Evolutionary conservation across 2,888 invertebrate genomes (phyloP).

Genomic region (Apamea crenata): DNA sequence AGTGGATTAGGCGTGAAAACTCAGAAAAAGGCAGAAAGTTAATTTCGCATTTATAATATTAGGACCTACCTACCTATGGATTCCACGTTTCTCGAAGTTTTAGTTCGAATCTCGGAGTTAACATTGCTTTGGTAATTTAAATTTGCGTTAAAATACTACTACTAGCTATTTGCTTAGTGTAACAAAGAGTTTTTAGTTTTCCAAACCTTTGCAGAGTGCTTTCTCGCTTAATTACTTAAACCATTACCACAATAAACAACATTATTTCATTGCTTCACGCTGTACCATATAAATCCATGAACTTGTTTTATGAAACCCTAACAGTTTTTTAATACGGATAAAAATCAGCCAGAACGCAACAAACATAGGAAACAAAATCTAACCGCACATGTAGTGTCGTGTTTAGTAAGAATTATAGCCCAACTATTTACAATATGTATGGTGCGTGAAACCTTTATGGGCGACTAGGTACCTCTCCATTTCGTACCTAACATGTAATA

Average conservation of each 20-base stretch:
- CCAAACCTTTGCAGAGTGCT: neutral
- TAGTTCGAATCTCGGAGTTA: neutral
- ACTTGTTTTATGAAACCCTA: neutral
- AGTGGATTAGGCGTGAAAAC: neutral
- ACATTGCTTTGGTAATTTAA: neutral
- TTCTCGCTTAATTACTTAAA: neutral
- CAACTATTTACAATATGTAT: slow-evolving; percentile 62
- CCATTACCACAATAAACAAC: neutral
- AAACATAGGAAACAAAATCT: slow-evolving; percentile 35
- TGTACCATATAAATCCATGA: neutral
- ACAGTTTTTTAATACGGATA: neutral
- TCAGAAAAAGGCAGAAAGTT: neutral
- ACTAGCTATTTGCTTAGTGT: no score
- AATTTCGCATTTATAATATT: neutral
- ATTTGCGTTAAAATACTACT: neutral
- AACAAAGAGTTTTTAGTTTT: neutral
- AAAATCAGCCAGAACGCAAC: slow-evolving; percentile 2
- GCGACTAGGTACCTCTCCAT: slow-evolving; percentile 69
- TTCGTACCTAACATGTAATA: slow-evolving; percentile 75
- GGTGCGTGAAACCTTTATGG: slow-evolving; percentile 72
- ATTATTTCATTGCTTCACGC: neutral
- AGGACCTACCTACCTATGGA: neutral
- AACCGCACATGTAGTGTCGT: slow-evolving; percentile 49
- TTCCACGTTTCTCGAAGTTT: neutral
- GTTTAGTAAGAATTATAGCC: slow-evolving; percentile 60